phyloP scores from a whole-genome alignment of 2,888 invertebrate species.

The Hydrotaea cyrtoneurina region DNA sequence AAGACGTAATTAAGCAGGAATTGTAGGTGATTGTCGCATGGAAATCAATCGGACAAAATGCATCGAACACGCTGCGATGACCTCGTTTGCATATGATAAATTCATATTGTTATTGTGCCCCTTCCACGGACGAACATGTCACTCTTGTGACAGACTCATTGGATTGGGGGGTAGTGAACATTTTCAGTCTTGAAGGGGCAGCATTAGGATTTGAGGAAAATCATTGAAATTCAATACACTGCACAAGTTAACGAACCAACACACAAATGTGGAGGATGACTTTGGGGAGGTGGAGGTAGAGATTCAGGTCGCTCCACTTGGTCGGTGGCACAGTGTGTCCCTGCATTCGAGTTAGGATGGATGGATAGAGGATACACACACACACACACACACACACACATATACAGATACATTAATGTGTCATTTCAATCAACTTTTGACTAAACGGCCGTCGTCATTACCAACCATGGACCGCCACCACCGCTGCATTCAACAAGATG shows the following conservation, averaged over 20 bases:
- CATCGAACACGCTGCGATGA: background rate
- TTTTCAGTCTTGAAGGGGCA: too few species aligned
- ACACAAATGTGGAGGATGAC: too few species aligned
- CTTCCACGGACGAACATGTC: background rate
- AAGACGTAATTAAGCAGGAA: constrained; percentile 15
- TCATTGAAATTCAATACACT: constrained; percentile 24
- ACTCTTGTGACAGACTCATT: too few species aligned
- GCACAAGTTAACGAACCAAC: background rate
- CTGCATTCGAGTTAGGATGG: background rate
- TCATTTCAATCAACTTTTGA: constrained; percentile 58
- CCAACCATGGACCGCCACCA: background rate
- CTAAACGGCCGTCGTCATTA: constrained; percentile 28
- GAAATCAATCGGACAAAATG: background rate
- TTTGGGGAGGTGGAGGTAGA: too few species aligned
- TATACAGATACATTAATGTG: constrained; percentile 30
- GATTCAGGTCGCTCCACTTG: too few species aligned
- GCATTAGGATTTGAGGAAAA: background rate
- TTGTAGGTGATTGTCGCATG: constrained; percentile 18
- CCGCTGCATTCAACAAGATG: constrained; percentile 47
- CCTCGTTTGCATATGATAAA: background rate
- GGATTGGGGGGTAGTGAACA: too few species aligned
- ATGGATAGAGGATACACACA: constrained; percentile 27
- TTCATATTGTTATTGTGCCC: background rate
- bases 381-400: too few species aligned
- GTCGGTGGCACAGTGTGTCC: background rate